phyloP scores from a whole-genome alignment of 2,113 vertebrate species.

The Pithys albifrons region DNA sequence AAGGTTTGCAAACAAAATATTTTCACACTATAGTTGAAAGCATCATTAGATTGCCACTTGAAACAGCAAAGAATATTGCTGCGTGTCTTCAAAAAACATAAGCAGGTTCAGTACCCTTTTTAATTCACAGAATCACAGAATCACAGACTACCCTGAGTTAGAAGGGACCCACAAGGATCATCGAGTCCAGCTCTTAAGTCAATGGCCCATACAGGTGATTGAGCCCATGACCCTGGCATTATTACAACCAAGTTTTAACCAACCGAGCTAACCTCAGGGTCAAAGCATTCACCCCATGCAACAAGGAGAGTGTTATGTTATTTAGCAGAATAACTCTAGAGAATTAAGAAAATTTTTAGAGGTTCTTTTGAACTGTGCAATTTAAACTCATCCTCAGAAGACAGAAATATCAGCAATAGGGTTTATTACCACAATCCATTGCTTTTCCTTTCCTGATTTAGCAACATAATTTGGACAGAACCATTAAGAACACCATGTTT shows the following conservation, averaged over 20 bases:
- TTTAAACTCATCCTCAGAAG: background rate
- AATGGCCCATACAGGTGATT: no score
- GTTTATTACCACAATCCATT: background rate
- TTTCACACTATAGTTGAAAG: background rate
- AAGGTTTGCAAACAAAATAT: constrained; percentile 1
- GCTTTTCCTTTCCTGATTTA: background rate
- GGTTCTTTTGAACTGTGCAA: background rate
- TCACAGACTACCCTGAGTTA: no score
- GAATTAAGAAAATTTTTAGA: background rate
- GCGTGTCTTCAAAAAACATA: background rate
- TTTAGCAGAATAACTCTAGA: background rate
- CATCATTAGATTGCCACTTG: background rate
- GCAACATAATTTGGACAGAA: background rate
- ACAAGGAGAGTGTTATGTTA: background rate
- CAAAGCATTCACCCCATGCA: background rate
- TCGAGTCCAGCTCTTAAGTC: no score
- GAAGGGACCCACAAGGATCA: no score
- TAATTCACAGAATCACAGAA: background rate
- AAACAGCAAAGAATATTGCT: background rate
- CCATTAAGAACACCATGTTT: accelerated
- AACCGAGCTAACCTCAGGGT: no score
- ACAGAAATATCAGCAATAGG: background rate
- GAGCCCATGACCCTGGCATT: no score
- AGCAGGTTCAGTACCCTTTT: background rate
- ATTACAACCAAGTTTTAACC: no score